Evolutionary conservation across 2,113 vertebrate genomes (phyloP).

Genomic region (Pangasianodon gigas): DNA sequence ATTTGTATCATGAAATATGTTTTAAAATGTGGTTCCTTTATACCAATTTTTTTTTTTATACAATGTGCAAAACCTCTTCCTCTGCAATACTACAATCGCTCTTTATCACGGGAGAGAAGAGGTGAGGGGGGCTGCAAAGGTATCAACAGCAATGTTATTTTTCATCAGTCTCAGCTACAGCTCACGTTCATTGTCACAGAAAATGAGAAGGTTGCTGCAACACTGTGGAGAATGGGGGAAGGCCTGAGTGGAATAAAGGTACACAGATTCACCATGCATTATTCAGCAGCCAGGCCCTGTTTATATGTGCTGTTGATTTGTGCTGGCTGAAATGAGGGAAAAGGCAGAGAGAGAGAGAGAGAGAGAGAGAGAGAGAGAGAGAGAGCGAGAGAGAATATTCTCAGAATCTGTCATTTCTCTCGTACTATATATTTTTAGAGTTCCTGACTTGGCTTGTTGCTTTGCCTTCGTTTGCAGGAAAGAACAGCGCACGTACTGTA

Average conservation of each 20-base stretch:
- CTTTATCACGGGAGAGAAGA: slow-evolving; percentile 39
- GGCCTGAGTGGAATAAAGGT: slow-evolving; percentile 49
- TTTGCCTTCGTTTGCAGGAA: slow-evolving; percentile 40
- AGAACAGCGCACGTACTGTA: slow-evolving; percentile 13
- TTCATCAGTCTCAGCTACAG: slow-evolving; percentile 56
- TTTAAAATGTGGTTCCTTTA: slow-evolving; percentile 21
- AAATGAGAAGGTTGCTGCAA: slow-evolving; percentile 64
- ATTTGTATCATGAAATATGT: slow-evolving; percentile 24
- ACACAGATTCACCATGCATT: slow-evolving; percentile 47
- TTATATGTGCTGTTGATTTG: slow-evolving; percentile 55
- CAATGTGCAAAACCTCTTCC: slow-evolving; percentile 33
- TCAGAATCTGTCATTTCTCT: slow-evolving; percentile 64
- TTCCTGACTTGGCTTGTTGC: slow-evolving; percentile 39
- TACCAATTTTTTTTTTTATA: slow-evolving; percentile 24
- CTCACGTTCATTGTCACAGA: slow-evolving; percentile 65
- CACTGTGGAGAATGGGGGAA: slow-evolving; percentile 37
- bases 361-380: slow-evolving; percentile 15
- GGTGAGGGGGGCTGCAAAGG: slow-evolving; percentile 34
- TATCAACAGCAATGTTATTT: slow-evolving; percentile 59
- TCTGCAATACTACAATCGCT: slow-evolving; percentile 38
- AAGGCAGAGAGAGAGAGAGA: slow-evolving; percentile 3
- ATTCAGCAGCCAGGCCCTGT: slow-evolving; percentile 48
- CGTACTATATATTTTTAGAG: slow-evolving; percentile 43
- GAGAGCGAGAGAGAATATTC: slow-evolving; percentile 45
- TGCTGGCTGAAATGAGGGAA: slow-evolving; percentile 46